Evolutionary conservation across 2,797 vertebrate species (phyloP).

Genomic region (Diceros bicornis): DNA sequence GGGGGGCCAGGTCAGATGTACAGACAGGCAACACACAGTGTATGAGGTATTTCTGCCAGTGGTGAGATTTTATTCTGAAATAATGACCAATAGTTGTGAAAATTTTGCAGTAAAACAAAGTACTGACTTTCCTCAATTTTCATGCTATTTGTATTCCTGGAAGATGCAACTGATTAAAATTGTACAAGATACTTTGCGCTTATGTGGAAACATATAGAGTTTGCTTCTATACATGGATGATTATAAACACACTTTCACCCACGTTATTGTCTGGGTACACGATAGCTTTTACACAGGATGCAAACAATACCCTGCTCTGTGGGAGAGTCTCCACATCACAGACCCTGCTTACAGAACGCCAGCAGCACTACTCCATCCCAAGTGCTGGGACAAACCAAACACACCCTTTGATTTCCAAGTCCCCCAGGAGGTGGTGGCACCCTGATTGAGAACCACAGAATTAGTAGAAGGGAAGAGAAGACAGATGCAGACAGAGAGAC

Average conservation of each 20-base stretch:
- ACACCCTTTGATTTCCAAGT: rapidly evolving
- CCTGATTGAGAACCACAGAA: not conserved
- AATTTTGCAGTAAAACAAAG: not conserved
- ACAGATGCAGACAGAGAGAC: not conserved
- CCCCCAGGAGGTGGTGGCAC: rapidly evolving
- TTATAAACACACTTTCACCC: not conserved
- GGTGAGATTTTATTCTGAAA: not conserved
- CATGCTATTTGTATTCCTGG: not conserved
- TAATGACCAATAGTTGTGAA: not conserved
- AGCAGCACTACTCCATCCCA: no score
- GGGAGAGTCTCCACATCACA: not conserved
- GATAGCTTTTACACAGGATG: rapidly evolving
- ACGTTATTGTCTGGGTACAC: rapidly evolving
- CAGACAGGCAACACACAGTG: not conserved
- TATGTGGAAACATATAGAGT: not conserved
- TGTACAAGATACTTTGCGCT: no score
- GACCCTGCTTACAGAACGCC: no score
- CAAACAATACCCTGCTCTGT: no score
- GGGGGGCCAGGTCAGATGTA: rapidly evolving
- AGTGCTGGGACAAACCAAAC: not conserved
- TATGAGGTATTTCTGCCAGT: not conserved
- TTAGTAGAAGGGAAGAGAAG: not conserved
- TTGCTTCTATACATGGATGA: not conserved
- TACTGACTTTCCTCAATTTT: not conserved
- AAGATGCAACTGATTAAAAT: not conserved